These are phyloP conservation scores for Furnarius figulus DNA, from an alignment of 2,113 vertebrate genomes.

Conservation along the genomic window DNA sequence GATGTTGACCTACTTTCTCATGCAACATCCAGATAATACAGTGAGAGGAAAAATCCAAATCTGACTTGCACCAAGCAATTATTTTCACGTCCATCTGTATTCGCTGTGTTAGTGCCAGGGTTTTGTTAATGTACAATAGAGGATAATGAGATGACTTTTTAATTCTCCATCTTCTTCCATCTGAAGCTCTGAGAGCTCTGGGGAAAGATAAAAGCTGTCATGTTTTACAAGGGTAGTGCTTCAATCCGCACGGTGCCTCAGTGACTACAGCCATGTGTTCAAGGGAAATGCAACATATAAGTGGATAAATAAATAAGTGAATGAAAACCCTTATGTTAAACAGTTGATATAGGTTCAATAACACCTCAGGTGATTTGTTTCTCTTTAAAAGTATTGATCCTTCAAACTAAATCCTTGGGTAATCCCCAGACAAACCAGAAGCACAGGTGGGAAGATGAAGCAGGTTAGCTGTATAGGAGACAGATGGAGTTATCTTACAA, in stretches of 20 bases:
- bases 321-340: neutral
- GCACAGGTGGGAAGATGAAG: neutral
- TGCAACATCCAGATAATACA: conserved; percentile 31
- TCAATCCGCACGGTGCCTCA: neutral
- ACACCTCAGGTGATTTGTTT: neutral
- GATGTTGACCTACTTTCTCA: conserved; percentile 60
- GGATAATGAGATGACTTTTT: conserved; percentile 52
- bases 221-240: neutral
- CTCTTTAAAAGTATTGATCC: neutral
- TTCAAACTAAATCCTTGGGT: neutral
- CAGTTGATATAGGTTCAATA: neutral
- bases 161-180: conserved; percentile 38
- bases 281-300: neutral
- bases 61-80: conserved; percentile 25
- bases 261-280: neutral
- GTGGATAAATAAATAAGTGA: neutral
- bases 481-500: neutral
- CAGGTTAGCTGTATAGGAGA: neutral
- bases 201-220: conserved; percentile 13
- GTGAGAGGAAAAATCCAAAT: conserved; percentile 42
- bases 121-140: conserved; percentile 54
- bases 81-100: conserved; percentile 41
- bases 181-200: conserved; percentile 31
- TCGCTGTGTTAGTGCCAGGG: conserved; percentile 10
- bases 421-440: neutral